Evolutionary conservation across 2,797 vertebrate species (phyloP), one percentile per base, ranked within the genome.

Genomic region (Synanceia verrucosa): DNA sequence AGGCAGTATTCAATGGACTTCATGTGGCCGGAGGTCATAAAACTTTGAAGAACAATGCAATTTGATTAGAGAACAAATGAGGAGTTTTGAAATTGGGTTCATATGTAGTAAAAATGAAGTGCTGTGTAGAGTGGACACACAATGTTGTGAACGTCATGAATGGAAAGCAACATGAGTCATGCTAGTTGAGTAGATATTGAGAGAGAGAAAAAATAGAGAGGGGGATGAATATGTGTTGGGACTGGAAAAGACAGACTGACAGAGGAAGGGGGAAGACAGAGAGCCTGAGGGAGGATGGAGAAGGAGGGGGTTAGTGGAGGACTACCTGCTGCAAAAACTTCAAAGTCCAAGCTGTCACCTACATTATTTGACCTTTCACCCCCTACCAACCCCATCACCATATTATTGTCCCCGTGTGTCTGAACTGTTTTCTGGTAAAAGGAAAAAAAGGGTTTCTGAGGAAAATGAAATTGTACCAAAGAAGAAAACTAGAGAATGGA

Each of bases 281-380:
- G 55, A 74, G 82, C 89, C 89, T 47, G 61, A 78, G 87, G 86
- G 81, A 66, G 64, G 76, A 85, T 70, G 77, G 21, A 56, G 60
- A 66, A 75, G 61, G 80, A 60, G 73, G 79, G 71, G 85, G 72
- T 68, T n/a, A 67, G 78, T 44, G 65, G 75, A 59, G 56, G 58
- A 65, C 76, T 83, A 87, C 86, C 86, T 90, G 84, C 87, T 86
- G 87, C 74, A 55, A 80, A n/a, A 87, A 92, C 91, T 89, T 92
- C 87, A 92, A 92, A 92, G 90, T 88, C 82, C 82, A 85, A 73
- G 68, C 86, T 90, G 86, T 91, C 90, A 90, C 87, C 81, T 86
- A 81, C 86, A 88, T 88, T 86, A 83, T 87, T 76, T 91, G 88
- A 92, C 91, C 89, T 89, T 87, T 90, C 64, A 89, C 81, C 86